Percentiles rank a stretch among this genome's conserved stretches.
Conservation (phyloP, 2,888 invertebrate genomes). For the Hetaerina titia region DNA sequence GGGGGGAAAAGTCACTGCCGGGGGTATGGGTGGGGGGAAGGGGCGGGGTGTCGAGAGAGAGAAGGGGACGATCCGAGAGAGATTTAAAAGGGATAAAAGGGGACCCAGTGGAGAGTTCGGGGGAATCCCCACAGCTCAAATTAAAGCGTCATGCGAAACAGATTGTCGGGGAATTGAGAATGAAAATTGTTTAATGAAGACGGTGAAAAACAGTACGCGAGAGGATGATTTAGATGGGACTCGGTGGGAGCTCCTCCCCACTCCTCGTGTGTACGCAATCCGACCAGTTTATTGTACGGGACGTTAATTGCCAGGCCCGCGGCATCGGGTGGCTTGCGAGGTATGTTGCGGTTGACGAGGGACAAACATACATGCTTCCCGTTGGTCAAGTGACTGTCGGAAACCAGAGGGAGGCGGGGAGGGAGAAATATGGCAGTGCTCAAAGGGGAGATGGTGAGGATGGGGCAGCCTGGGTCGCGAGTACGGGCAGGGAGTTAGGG, state of each 20-base stretch:
- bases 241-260: neutral
- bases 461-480: neutral
- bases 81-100: neutral
- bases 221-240: neutral
- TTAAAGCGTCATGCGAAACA: constrained; percentile 29
- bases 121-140: constrained; percentile 23
- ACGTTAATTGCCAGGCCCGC: neutral
- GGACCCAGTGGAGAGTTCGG: neutral
- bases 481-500: neutral
- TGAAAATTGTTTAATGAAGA: constrained; percentile 54
- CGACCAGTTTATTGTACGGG: constrained; percentile 1
- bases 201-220: constrained; percentile 16
- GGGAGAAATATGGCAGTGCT: neutral
- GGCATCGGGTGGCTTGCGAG: constrained; percentile 5
- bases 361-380: neutral
- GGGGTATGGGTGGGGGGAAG: neutral
- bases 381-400: neutral
- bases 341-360: neutral
- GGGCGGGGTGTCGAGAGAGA: neutral
- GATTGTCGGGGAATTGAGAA: constrained; percentile 29
- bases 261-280: neutral
- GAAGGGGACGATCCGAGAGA: neutral
- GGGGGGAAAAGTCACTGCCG: neutral
- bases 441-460: neutral
- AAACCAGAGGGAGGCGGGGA: no score